A percentile compares a stretch with the other conserved stretches of the same genome.
phyloP scores from a whole-genome alignment of 2,113 vertebrate species.

The Hypomesus transpacificus region DNA sequence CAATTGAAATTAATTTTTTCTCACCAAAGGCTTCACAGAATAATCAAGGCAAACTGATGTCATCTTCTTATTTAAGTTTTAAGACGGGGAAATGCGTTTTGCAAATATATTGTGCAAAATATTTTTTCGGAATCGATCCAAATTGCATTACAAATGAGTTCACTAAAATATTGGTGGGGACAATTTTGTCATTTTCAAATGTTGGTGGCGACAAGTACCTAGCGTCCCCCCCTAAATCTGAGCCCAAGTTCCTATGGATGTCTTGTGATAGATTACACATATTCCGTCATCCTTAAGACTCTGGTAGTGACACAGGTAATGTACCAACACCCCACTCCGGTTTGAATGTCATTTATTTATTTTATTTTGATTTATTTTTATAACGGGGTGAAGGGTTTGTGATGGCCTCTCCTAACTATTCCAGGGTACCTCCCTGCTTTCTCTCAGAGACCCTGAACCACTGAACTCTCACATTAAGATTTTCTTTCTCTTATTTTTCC shows the following conservation, averaged over 20 bases:
- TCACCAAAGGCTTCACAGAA: too few species aligned
- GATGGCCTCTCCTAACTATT: constrained; percentile 6
- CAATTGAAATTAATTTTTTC: too few species aligned
- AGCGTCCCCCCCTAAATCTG: too few species aligned
- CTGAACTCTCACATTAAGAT: constrained; percentile 30
- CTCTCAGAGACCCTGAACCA: constrained; percentile 15
- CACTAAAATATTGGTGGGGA: too few species aligned
- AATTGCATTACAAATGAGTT: too few species aligned
- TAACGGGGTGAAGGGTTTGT: constrained; percentile 7
- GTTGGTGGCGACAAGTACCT: too few species aligned
- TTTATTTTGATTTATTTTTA: constrained; percentile 23
- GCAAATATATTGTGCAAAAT: too few species aligned
- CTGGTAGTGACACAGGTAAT: constrained; percentile 29
- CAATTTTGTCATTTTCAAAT: too few species aligned
- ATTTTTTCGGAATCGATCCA: too few species aligned
- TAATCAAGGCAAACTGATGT: not conserved
- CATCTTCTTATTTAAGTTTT: not conserved
- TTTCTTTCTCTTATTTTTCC: constrained; percentile 19
- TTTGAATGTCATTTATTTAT: constrained; percentile 48
- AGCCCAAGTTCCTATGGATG: too few species aligned
- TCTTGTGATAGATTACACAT: too few species aligned
- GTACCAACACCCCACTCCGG: constrained; percentile 38
- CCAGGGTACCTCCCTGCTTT: not conserved
- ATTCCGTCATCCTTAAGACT: constrained; percentile 24
- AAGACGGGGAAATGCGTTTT: too few species aligned